Base-by-base conservation (phyloP, 2,113 vertebrate genomes). In the Peucedramus taeniatus region DNA sequence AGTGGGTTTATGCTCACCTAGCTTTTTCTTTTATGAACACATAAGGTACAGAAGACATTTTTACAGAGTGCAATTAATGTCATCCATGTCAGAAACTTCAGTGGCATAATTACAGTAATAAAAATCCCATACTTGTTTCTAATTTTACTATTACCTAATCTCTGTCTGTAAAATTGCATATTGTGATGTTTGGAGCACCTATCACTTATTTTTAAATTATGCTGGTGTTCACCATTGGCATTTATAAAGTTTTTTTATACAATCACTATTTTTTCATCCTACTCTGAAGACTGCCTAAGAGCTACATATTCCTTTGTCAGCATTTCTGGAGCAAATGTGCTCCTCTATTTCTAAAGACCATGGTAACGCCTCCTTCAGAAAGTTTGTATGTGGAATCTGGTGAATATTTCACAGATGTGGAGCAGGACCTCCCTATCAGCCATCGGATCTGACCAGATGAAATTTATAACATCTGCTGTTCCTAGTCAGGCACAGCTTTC, bases 371-470 rank as follows among this genome's bases (percentile, higher is more conserved):
- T 80, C 40, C 54, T 80, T 77, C 69, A 64, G 47, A 91, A 87
- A 59, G 77, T 14, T 60, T 69, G 64, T 72, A 9, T 71, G 95
- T 65, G 93, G 83, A 97, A 97, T 83, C 81, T 78, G 85, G 88
- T 93, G 88, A 94, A 94, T 96, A 33, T 96, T 96, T 78, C 80
- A 74, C 92, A 93, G 84, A 96, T 96, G 96, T 91, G 83, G 76
- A 94, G 63, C 71, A 96, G 94, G 96, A 96, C 95, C 94, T 91
- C 68, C 63, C 77, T 90, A 93, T 71, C 88, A 95, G 93, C 89
- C 96, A 96, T 97, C 1, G 0, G 85, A 75, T 97, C 94, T 97
- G 97, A 92, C 93, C 90, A 92, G 88, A 96, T 89, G 71, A 96
- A 95, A 94, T 94, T 96, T 16, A 44, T 95, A 96, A 89, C 90